Evolutionary conservation across 1,140 invertebrate genomes (phyloP).

Genomic region (Drosophila pseudoananassae): DNA sequence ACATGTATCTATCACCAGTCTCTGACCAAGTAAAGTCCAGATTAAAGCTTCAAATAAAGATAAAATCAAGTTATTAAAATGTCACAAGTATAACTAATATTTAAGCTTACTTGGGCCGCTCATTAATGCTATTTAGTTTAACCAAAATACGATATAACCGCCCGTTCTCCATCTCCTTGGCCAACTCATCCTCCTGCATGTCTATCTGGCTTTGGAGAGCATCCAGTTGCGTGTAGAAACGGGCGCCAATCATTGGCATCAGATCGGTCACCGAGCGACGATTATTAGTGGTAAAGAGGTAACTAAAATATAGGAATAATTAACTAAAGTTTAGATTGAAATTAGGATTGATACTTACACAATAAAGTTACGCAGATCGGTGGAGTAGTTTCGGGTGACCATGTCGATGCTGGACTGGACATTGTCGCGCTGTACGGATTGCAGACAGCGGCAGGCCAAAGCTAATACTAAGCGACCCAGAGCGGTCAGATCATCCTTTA

Average conservation of each 20-base stretch:
- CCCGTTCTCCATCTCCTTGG: conserved; percentile 97
- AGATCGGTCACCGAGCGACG: conserved; percentile 95
- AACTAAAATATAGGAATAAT: conserved; percentile 85
- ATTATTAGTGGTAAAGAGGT: conserved; percentile 89
- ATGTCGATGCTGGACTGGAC: conserved; percentile 94
- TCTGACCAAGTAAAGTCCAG: conserved; percentile 98
- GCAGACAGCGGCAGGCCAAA: conserved; percentile 94
- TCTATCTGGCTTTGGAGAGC: conserved; percentile 94
- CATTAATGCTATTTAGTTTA: conserved; percentile 96
- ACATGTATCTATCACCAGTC: conserved; percentile 98
- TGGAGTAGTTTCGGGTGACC: conserved; percentile 94
- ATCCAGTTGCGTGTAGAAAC: conserved; percentile 98
- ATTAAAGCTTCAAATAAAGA: conserved; percentile 88
- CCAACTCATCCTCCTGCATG: conserved; percentile 94
- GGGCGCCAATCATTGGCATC: conserved; percentile 99
- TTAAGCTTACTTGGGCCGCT: conserved; percentile 92
- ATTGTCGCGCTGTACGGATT: conserved; percentile 93
- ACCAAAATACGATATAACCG: conserved; percentile 94
- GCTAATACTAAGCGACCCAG: conserved; percentile 96
- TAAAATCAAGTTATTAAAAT: background rate
- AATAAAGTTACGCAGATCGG: conserved; percentile 97
- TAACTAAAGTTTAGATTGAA: background rate
- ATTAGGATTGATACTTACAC: conserved; percentile 87
- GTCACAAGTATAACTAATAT: background rate
- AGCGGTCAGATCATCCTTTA: conserved; percentile 96